Percentiles rank a stretch among this genome's conserved stretches.
phyloP scores from a whole-genome alignment of 2,797 vertebrate genomes.

The Echeneis naucrates region DNA sequence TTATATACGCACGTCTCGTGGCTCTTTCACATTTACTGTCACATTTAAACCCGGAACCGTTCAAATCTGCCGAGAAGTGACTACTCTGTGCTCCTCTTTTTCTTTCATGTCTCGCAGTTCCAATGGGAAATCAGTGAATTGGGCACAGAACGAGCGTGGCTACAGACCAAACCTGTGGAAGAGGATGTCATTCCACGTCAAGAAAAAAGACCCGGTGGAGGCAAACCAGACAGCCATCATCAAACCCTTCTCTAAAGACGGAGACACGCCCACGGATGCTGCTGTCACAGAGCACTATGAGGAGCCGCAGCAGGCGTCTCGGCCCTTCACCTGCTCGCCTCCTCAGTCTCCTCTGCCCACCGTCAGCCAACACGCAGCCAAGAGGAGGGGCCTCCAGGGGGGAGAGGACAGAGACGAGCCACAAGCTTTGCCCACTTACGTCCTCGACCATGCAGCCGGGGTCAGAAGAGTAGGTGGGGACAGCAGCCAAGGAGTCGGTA shows the following conservation, averaged over 20 bases:
- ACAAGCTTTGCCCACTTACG: slow-evolving; percentile 80
- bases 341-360: slow-evolving; percentile 88
- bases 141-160: slow-evolving; percentile 92
- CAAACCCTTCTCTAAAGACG: slow-evolving; percentile 95
- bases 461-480: slow-evolving; percentile 61
- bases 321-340: slow-evolving; percentile 86
- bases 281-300: slow-evolving; percentile 85
- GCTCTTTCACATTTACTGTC: neutral
- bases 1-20: neutral
- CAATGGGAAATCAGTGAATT: slow-evolving; percentile 95
- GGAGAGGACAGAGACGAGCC: slow-evolving; percentile 69
- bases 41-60: too few relatives aligned
- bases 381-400: slow-evolving; percentile 82
- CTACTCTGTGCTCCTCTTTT: neutral
- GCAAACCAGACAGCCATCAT: slow-evolving; percentile 97
- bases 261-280: slow-evolving; percentile 78
- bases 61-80: neutral
- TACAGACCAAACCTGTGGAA: slow-evolving; percentile 96
- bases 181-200: slow-evolving; percentile 95
- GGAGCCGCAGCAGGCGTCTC: slow-evolving; percentile 85
- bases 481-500: slow-evolving; percentile 11
- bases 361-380: slow-evolving; percentile 86
- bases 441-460: slow-evolving; percentile 80
- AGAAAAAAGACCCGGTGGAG: slow-evolving; percentile 91
- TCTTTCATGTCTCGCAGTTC: slow-evolving; percentile 84